phyloP scores from a whole-genome alignment of 2,888 invertebrate genomes.

The Dasysyrphus albostriatus region DNA sequence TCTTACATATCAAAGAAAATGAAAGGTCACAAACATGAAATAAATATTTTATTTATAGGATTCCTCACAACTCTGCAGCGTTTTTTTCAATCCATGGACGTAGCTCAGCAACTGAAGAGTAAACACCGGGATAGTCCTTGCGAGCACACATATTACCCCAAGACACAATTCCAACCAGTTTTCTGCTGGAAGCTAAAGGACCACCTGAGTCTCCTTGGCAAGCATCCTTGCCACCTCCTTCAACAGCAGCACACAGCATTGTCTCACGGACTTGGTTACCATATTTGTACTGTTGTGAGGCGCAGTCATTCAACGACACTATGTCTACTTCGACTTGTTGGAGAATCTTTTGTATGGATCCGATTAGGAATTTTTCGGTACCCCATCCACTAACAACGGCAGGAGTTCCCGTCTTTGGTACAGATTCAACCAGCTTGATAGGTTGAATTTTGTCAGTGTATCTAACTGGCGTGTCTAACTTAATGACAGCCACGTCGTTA shows the following conservation, averaged over 20 bases:
- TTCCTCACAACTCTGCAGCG: slow-evolving; percentile 68
- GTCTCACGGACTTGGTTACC: slow-evolving; percentile 76
- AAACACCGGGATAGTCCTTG: slow-evolving; percentile 81
- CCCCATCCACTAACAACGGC: slow-evolving; percentile 83
- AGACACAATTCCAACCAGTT: slow-evolving; percentile 82
- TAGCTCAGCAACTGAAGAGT: slow-evolving; percentile 79
- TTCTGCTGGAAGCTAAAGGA: slow-evolving; percentile 79
- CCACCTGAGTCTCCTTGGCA: slow-evolving; percentile 84
- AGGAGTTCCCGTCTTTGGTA: slow-evolving; percentile 78
- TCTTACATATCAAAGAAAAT: too few relatives aligned
- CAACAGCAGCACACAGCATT: slow-evolving; percentile 80
- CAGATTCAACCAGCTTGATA: slow-evolving; percentile 78
- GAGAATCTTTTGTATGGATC: slow-evolving; percentile 75
- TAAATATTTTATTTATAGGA: too few relatives aligned
- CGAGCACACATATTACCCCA: slow-evolving; percentile 82
- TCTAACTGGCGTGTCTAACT: slow-evolving; percentile 79
- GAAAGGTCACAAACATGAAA: too few relatives aligned
- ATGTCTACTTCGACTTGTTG: slow-evolving; percentile 78
- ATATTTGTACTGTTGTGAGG: slow-evolving; percentile 77
- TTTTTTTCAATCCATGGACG: slow-evolving; percentile 77
- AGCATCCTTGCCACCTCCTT: slow-evolving; percentile 80
- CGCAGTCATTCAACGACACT: slow-evolving; percentile 72
- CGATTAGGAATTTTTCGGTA: slow-evolving; percentile 78
- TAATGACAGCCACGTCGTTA: slow-evolving; percentile 83
- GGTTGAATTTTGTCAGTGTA: slow-evolving; percentile 76